Conservation (phyloP, 2,888 invertebrate species). For the Acleris sparsana region DNA sequence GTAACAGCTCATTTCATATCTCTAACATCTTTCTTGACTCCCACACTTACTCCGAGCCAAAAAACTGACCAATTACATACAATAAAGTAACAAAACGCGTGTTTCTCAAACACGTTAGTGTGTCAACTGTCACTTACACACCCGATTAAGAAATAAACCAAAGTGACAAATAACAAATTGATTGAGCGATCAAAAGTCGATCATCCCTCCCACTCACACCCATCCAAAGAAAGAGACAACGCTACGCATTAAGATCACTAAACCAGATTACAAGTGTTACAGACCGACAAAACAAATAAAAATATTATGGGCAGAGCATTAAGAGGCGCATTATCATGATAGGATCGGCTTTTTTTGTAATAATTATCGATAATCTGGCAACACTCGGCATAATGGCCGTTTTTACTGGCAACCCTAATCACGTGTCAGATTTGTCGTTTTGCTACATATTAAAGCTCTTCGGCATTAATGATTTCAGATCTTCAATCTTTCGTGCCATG, state of each 20-base stretch:
- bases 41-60: conserved; percentile 19
- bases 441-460: conserved; percentile 62
- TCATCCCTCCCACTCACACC: conserved; percentile 55
- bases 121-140: conserved; percentile 62
- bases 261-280: conserved; percentile 56
- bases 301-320: conserved; percentile 77
- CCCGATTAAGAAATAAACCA: conserved; percentile 67
- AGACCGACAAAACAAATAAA: conserved; percentile 75
- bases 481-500: conserved; percentile 34
- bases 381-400: conserved; percentile 79
- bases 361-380: conserved; percentile 83
- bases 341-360: conserved; percentile 73
- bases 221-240: conserved; percentile 52
- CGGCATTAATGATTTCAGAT: conserved; percentile 69
- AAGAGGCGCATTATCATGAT: conserved; percentile 77
- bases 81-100: conserved; percentile 33
- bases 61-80: conserved; percentile 21
- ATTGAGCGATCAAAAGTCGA: conserved; percentile 75
- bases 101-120: conserved; percentile 33
- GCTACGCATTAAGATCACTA: conserved; percentile 66
- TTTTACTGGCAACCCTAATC: conserved; percentile 82
- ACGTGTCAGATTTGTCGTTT: conserved; percentile 79
- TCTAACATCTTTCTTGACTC: conserved; percentile 14
- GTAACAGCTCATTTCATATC: conserved; percentile 6
- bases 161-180: conserved; percentile 64